phyloP scores from a whole-genome alignment of 2,113 vertebrate genomes.

The Passer domesticus region DNA sequence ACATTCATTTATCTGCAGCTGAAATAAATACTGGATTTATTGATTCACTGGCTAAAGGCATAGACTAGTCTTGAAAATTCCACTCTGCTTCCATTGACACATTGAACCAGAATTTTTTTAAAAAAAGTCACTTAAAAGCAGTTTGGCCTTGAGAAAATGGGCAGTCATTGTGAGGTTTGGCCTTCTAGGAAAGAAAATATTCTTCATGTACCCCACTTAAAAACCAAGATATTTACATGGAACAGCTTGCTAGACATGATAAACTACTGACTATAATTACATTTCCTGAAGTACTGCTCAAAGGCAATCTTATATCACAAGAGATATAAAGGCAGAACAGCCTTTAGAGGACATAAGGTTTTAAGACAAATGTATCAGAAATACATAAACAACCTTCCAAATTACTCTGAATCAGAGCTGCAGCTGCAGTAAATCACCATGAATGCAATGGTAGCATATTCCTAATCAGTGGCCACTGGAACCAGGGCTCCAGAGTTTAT shows the following conservation, averaged over 20 bases:
- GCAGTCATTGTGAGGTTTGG: background rate
- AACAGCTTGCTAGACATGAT: background rate
- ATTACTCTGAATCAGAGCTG: background rate
- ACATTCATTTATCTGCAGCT: background rate
- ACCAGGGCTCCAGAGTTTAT: background rate
- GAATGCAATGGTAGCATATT: background rate
- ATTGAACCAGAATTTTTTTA: background rate
- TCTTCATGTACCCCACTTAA: background rate
- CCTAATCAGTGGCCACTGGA: background rate
- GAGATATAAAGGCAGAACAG: background rate
- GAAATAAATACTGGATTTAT: constrained; percentile 43
- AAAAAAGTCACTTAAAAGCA: background rate
- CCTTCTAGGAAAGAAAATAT: background rate
- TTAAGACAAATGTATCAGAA: background rate
- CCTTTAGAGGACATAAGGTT: background rate
- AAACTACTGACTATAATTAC: background rate
- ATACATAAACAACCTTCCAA: background rate
- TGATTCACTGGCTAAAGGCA: constrained; percentile 12
- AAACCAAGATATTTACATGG: background rate
- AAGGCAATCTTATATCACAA: background rate
- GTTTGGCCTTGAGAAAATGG: constrained; percentile 8
- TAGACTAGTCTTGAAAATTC: background rate
- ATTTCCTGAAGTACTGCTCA: background rate
- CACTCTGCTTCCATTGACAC: background rate
- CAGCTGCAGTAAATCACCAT: background rate